These are phyloP conservation scores for Taxidea taxus DNA, from an alignment of 2,113 vertebrate genomes.

Conservation along the genomic window DNA sequence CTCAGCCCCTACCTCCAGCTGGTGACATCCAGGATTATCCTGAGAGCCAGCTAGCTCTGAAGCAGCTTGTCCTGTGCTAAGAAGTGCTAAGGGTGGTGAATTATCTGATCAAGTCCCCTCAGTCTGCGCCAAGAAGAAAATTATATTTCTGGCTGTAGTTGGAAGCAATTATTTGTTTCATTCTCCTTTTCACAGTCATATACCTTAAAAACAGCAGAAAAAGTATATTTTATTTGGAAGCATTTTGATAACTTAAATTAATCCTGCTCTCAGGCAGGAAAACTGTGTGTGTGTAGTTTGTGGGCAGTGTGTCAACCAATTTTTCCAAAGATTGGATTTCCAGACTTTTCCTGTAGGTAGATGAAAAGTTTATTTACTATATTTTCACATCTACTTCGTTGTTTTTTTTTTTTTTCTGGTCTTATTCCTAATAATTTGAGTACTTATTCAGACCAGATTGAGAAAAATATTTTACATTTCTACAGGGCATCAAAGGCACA, in stretches of 20 bases:
- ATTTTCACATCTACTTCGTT: not conserved
- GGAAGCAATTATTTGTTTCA: not conserved
- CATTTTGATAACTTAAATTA: constrained; percentile 39
- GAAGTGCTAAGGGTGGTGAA: not conserved
- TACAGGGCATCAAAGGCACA: not conserved
- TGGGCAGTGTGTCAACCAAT: not conserved
- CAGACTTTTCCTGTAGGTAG: not conserved
- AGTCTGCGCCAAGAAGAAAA: not conserved
- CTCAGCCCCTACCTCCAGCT: too few species aligned
- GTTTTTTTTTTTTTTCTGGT: not conserved
- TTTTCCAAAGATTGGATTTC: not conserved
- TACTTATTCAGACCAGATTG: not conserved
- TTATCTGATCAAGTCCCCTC: not conserved
- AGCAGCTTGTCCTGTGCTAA: not conserved
- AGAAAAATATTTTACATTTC: not conserved
- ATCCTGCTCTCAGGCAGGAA: not conserved
- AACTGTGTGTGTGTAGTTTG: not conserved
- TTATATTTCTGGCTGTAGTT: not conserved
- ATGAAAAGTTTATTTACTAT: not conserved
- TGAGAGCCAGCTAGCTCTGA: fast-evolving
- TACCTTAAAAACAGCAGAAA: not conserved
- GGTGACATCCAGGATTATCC: not conserved
- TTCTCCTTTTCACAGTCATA: not conserved
- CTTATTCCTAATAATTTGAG: not conserved
- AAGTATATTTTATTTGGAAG: not conserved